Percentiles rank a stretch among this genome's conserved stretches.
Conservation (phyloP, 2,888 invertebrate species). For the Agonum fuliginosum region DNA sequence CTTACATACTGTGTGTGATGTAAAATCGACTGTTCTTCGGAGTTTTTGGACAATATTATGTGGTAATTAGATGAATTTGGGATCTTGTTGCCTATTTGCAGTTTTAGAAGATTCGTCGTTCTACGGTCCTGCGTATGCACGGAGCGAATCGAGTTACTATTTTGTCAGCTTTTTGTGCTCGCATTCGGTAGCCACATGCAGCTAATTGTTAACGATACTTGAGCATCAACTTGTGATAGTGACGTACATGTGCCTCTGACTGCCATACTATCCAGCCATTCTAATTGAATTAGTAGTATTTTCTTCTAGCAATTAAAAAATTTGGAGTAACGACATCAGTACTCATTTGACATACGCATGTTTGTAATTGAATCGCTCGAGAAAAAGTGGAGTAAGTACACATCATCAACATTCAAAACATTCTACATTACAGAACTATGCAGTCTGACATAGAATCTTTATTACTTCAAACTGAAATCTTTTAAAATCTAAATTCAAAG, state of each 20-base stretch:
- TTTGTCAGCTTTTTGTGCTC: slow-evolving; percentile 16
- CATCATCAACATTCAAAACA: neutral
- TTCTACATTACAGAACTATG: neutral
- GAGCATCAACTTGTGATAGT: slow-evolving; percentile 1
- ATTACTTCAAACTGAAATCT: no score
- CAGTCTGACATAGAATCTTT: no score
- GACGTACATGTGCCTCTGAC: slow-evolving; percentile 3
- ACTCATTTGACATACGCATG: neutral
- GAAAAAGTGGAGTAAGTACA: neutral
- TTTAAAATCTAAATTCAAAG: no score
- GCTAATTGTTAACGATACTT: slow-evolving; percentile 30
- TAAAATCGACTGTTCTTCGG: no score
- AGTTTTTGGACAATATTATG: no score
- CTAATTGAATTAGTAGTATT: slow-evolving; percentile 18
- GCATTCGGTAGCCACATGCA: slow-evolving; percentile 46
- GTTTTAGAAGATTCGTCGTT: no score
- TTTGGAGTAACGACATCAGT: neutral
- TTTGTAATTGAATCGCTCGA: neutral
- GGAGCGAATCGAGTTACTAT: slow-evolving; percentile 12
- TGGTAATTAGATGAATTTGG: no score
- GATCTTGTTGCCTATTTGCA: no score
- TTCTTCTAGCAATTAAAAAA: slow-evolving; percentile 21
- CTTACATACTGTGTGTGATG: no score
- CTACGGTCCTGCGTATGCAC: slow-evolving; percentile 29
- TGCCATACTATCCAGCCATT: neutral